A percentile compares a stretch with the other conserved stretches of the same genome.
Conservation (phyloP, 2,113 vertebrate species). For the Tympanuchus pallidicinctus region DNA sequence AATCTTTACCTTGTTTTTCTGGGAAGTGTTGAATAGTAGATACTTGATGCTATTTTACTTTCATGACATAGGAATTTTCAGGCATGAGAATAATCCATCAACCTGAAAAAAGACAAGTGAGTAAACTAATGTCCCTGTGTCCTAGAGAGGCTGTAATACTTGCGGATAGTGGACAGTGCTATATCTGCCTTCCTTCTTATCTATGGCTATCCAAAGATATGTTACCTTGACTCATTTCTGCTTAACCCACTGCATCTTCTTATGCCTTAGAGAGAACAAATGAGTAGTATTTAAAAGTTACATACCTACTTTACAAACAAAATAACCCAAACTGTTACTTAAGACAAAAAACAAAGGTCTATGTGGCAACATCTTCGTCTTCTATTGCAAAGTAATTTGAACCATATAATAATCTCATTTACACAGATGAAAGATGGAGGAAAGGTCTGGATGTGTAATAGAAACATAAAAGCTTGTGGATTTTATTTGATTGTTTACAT, state of each 20-base stretch:
- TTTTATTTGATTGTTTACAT: background rate
- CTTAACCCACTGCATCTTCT: background rate
- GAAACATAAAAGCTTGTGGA: background rate
- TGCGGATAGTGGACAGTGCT: background rate
- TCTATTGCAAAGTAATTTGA: background rate
- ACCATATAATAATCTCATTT: background rate
- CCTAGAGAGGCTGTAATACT: background rate
- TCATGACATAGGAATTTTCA: background rate
- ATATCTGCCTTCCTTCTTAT: background rate
- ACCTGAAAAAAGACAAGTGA: background rate
- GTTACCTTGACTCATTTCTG: background rate
- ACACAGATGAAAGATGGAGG: background rate
- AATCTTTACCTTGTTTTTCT: background rate
- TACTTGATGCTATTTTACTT: background rate
- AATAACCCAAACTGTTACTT: background rate
- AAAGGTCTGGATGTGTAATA: background rate
- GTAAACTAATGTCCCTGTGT: background rate
- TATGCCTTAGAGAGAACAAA: background rate
- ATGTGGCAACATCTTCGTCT: background rate
- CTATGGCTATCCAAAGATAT: background rate
- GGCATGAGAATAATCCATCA: background rate
- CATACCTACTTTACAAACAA: background rate
- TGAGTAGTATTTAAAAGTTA: background rate
- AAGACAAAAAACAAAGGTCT: background rate
- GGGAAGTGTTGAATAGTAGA: background rate